phyloP scores from a whole-genome alignment of 1,140 invertebrate species.

The Drosophila biarmipes region DNA sequence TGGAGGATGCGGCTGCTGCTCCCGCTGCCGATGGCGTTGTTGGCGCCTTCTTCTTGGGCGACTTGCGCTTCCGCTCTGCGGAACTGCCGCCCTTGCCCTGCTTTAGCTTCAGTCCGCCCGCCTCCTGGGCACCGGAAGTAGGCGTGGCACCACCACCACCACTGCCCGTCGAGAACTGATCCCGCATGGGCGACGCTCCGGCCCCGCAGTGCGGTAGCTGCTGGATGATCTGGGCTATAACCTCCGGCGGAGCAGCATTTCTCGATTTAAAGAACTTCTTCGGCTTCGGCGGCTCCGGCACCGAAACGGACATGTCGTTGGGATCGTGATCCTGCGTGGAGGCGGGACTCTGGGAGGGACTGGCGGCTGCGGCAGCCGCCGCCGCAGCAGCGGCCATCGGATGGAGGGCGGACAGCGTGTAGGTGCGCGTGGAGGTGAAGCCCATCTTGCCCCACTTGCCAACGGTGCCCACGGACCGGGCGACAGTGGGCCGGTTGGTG shows the following conservation, averaged over 20 bases:
- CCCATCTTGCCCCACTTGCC: slow-evolving; percentile 97
- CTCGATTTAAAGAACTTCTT: slow-evolving; percentile 96
- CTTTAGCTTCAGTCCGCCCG: slow-evolving; percentile 68
- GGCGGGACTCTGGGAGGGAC: slow-evolving; percentile 87
- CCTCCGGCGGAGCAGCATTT: slow-evolving; percentile 87
- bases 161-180: slow-evolving; percentile 13
- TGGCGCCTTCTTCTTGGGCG: slow-evolving; percentile 66
- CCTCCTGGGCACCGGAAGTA: slow-evolving; percentile 25
- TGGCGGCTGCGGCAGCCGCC: slow-evolving; percentile 78
- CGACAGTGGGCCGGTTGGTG: slow-evolving; percentile 93
- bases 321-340: slow-evolving; percentile 85
- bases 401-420: slow-evolving; percentile 72
- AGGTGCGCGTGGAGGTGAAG: slow-evolving; percentile 94
- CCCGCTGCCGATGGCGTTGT: background rate
- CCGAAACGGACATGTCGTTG: slow-evolving; percentile 85
- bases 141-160: slow-evolving; percentile 11
- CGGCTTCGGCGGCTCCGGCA: slow-evolving; percentile 88
- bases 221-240: slow-evolving; percentile 86
- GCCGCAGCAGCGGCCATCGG: slow-evolving; percentile 84
- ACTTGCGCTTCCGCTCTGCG: slow-evolving; percentile 84
- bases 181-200: slow-evolving; percentile 83
- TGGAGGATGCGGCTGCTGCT: slow-evolving; percentile 1
- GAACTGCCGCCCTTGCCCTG: slow-evolving; percentile 84
- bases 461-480: slow-evolving; percentile 94
- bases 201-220: slow-evolving; percentile 85